Evolutionary conservation across 2,113 vertebrate genomes (phyloP), one percentile per base, ranked within the genome.

Genomic region (Lagopus muta): DNA sequence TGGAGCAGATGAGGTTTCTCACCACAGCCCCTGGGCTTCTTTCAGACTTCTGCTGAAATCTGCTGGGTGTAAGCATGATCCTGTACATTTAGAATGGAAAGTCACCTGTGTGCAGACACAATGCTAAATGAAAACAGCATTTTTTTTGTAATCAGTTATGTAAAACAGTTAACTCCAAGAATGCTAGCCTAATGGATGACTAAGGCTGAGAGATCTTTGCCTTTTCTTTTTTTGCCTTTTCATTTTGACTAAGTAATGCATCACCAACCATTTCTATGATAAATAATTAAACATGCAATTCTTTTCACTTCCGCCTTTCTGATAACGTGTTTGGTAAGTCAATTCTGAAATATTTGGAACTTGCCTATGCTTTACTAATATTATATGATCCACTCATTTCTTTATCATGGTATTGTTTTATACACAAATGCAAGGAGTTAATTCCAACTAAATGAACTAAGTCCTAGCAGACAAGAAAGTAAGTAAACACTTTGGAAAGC

Each of bases 221-320:
- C 19, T 73, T 92, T 47, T 21, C 20, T 47, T 47, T 47, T 47
- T 47, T 21, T 57, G 25, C 30, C 24, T 75, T 62, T 66, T 52
- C 14, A 71, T 75, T 79, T 67, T 67, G 20, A 66, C 20, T 47
- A n/a, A 57, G 17, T 22, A 38, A 50, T 30, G 50, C 6, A 32
- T 48, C 1, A 1, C 36, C 15, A 43, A 22, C 16, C 5, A 58
- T 52, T 0, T 0, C 40, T 18, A 70, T 30, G 73, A 38, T 3
- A 76, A 86, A 72, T 70, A 89, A 70, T 17, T 40, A 58, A 78
- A 47, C 2, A 30, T 36, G 11, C 5, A 89, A 25, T 4, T 75
- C 7, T 50, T 83, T 34, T 38, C 38, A 38, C 38, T 64, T 77
- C 38, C 1, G 0, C 43, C 48, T 66, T 55, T 78, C 12, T 30